Percentiles rank a stretch among this genome's conserved stretches.
Conservation (phyloP, 37 sponge, comb jelly and placozoan species). For the Ephydatia muelleri region DNA sequence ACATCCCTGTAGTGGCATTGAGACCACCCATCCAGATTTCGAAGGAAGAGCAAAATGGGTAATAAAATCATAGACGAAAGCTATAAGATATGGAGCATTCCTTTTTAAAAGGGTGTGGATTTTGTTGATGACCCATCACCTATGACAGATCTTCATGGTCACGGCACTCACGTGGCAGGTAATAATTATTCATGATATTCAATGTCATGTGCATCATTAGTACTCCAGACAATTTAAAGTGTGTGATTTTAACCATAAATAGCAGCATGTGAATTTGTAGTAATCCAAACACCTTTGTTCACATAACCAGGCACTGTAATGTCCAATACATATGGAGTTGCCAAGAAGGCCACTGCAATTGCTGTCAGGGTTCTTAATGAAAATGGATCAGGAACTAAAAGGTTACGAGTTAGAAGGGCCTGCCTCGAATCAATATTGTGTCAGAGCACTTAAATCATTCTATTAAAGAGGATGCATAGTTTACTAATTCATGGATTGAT, state of each 20-base stretch:
- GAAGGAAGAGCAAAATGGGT: slow-evolving; percentile 50
- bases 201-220: background rate
- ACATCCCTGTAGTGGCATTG: slow-evolving; percentile 48
- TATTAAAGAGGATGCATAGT: background rate
- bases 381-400: slow-evolving; percentile 50
- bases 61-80: background rate
- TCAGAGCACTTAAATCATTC: no score
- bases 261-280: no score
- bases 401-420: no score
- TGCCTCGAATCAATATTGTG: no score
- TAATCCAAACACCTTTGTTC: background rate
- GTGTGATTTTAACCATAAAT: no score
- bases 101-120: slow-evolving; percentile 31
- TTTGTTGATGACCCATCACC: slow-evolving; percentile 48
- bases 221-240: background rate
- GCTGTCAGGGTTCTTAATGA: slow-evolving; percentile 67
- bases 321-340: slow-evolving; percentile 65
- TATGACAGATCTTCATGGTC: slow-evolving; percentile 63
- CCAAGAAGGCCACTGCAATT: slow-evolving; percentile 66
- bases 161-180: slow-evolving; percentile 83
- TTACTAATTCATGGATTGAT: background rate
- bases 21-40: slow-evolving; percentile 52
- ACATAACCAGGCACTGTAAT: slow-evolving; percentile 62
- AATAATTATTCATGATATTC: background rate
- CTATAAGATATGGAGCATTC: background rate